Base-by-base conservation (phyloP, 2,797 vertebrate species). In the Sarcophilus harrisii region DNA sequence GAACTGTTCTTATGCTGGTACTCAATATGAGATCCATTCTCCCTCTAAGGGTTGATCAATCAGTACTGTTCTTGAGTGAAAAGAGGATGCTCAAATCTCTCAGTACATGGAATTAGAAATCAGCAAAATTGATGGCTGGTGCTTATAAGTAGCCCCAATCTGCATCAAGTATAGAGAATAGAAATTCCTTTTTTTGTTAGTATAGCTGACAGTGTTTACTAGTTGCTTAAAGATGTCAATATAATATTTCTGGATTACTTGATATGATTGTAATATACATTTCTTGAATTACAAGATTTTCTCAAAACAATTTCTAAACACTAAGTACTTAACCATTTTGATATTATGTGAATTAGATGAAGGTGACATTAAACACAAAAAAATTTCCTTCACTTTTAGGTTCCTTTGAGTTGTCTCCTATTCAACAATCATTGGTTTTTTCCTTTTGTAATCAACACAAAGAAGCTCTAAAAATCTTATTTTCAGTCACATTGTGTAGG, bases 401-500 rank as follows among this genome's bases (percentile, higher is more conserved):
- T 95, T 81, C 97, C 92, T 96, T 98, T 95, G 97, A 95, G 0
- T 96, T 98, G 92, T 98, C 98, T 58, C 97, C 98, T 55, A 57
- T 98, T 96, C 99, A 99, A 96, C 98, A 98, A 98, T 98, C 99
- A 0, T 98, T 98, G 27, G 98, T 99, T 96, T 98, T 98, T 92
- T 99, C 98, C 55, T 99, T 99, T 97, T 98, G 99, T 98, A 97
- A 98, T 95, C 98, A 99, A 54, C 97, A 99, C 21, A 97, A 95
- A 66, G 98, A 98, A 94, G 99, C 99, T 87, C 98, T 99, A 92
- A 96, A 98, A 90, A 98, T 98, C 92, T 98, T 99, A 59, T 14
- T 94, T 13, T 90, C 95, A 87, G 94, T 97, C 58, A 94, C 87
- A 29, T 95, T 55, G 92, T 93, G 10, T 58, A 98, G 91, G 6